Conservation (phyloP, 2,888 invertebrate genomes). For the Deilephila elpenor region DNA sequence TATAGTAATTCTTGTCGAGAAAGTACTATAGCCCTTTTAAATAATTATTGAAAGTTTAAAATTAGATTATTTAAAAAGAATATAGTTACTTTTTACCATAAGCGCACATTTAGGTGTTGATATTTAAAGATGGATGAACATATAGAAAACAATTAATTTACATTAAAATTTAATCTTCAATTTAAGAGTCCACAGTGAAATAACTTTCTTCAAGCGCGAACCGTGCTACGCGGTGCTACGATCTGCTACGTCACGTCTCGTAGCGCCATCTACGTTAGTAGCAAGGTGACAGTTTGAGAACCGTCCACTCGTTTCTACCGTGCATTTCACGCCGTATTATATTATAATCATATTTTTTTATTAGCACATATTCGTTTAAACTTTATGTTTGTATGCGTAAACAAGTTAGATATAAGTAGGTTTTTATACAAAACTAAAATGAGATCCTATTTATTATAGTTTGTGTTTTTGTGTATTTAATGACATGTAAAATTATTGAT, state of each 20-base stretch:
- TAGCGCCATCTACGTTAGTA: constrained; percentile 32
- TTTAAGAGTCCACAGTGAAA: not conserved
- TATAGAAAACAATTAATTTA: no score
- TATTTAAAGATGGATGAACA: no score
- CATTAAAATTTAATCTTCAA: not conserved
- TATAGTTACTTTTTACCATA: no score
- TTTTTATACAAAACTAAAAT: constrained; percentile 23
- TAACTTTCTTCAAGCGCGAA: not conserved
- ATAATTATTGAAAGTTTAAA: no score
- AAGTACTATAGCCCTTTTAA: no score
- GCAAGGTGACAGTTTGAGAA: constrained; percentile 65
- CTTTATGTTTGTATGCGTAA: constrained; percentile 57
- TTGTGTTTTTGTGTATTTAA: not conserved
- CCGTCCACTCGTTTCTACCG: constrained; percentile 55
- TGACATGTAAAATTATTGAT: no score
- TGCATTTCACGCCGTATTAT: constrained; percentile 82
- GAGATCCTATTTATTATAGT: not conserved
- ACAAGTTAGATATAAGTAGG: constrained; percentile 52
- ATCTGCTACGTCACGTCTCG: constrained; percentile 4
- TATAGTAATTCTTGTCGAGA: no score
- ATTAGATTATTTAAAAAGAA: no score
- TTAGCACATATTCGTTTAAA: constrained; percentile 74
- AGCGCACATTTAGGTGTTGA: no score
- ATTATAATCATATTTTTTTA: constrained; percentile 83
- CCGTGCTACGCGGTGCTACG: constrained; percentile 15